Conservation (phyloP, 2,888 invertebrate genomes). For the Harpalus rufipes region DNA sequence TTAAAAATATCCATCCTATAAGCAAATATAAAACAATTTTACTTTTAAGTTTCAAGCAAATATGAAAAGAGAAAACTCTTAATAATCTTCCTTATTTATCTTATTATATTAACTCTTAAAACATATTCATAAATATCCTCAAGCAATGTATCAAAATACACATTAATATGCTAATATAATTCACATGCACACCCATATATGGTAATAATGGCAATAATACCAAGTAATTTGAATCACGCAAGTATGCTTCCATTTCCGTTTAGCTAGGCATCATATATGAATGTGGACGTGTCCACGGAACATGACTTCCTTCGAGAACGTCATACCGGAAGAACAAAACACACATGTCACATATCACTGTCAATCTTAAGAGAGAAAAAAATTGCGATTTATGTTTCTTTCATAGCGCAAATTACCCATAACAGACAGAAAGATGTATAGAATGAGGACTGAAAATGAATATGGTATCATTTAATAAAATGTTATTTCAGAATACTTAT, state of each 20-base stretch:
- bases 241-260: constrained; percentile 40
- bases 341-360: constrained; percentile 12
- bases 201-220: background rate
- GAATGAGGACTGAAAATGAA: background rate
- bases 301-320: constrained; percentile 29
- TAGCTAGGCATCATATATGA: constrained; percentile 6
- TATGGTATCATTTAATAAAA: background rate
- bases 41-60: background rate
- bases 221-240: constrained; percentile 21
- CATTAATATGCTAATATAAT: too few species aligned
- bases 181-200: too few species aligned
- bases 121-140: too few species aligned
- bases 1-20: background rate
- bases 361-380: background rate
- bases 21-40: background rate
- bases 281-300: constrained; percentile 5
- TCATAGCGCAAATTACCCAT: background rate
- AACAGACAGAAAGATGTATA: background rate
- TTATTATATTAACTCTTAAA: background rate
- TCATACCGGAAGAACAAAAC: constrained; percentile 28
- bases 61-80: background rate
- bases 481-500: too few species aligned
- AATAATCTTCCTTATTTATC: background rate
- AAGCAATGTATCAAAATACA: too few species aligned
- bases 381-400: background rate